Evolutionary conservation across 1,140 invertebrate species (phyloP).

Genomic region (Papilio machaon): DNA sequence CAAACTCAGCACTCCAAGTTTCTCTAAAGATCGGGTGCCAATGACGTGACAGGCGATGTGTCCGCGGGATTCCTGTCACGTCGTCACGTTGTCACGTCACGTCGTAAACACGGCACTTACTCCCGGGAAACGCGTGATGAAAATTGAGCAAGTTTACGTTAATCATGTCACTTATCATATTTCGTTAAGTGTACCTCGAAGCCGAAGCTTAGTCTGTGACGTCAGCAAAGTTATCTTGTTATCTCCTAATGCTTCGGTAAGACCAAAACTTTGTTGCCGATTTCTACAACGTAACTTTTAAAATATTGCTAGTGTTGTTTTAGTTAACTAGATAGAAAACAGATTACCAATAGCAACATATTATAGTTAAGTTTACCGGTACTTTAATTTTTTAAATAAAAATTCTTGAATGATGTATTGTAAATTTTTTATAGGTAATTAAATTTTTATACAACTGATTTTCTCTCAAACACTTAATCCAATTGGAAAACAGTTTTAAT

Average conservation of each 20-base stretch:
- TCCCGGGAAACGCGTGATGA: background rate
- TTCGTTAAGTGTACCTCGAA: background rate
- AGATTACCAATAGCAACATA: no score
- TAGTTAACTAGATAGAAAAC: background rate
- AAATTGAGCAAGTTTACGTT: conserved; percentile 24
- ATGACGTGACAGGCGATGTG: conserved; percentile 16
- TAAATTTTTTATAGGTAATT: no score
- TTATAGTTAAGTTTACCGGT: no score
- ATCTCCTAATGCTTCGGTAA: background rate
- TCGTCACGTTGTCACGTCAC: conserved; percentile 10
- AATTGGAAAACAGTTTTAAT: no score
- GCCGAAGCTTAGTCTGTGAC: background rate
- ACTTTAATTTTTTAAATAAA: no score
- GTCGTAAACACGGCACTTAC: conserved; percentile 15
- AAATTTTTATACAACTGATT: no score
- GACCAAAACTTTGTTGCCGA: conserved; percentile 6
- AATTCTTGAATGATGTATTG: no score
- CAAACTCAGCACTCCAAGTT: conserved; percentile 24
- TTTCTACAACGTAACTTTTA: background rate
- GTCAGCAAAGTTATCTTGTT: conserved; percentile 16
- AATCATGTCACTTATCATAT: conserved; percentile 16
- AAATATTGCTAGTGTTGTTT: background rate
- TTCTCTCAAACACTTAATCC: no score
- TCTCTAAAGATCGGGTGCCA: conserved; percentile 10
- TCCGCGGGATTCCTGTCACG: conserved; percentile 22